Conservation (phyloP, 35 echinoderm and acorn worm species). For the Ptychodera flava region DNA sequence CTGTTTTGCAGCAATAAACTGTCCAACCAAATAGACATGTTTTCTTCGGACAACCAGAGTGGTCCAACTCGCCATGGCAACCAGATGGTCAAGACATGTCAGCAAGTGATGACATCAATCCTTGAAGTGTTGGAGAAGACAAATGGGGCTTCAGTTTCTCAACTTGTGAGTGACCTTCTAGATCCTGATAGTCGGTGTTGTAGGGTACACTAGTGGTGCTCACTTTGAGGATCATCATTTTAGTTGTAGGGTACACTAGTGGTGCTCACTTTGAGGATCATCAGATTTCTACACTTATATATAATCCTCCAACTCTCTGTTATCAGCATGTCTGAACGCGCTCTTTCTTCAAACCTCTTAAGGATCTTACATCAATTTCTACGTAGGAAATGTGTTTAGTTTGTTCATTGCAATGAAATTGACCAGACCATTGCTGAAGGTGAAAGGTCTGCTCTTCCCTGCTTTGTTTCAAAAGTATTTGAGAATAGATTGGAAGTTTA, state of each 20-base stretch:
- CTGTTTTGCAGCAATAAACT: not conserved
- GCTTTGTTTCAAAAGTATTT: too few relatives aligned
- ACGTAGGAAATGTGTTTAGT: too few relatives aligned
- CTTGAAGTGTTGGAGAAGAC: conserved; percentile 69
- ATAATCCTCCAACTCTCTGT: too few relatives aligned
- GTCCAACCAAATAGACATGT: not conserved
- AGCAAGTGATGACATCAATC: conserved; percentile 18
- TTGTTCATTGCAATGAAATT: too few relatives aligned
- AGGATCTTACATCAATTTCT: too few relatives aligned
- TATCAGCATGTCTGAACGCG: too few relatives aligned
- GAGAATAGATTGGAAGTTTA: too few relatives aligned
- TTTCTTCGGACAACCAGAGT: not conserved
- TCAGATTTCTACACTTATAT: too few relatives aligned
- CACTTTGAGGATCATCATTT: not conserved
- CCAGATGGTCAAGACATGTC: not conserved
- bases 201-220: not conserved
- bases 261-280: not conserved
- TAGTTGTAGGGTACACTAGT: not conserved
- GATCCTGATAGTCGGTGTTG: not conserved
- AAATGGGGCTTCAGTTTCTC: conserved; percentile 77
- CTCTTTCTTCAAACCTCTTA: too few relatives aligned
- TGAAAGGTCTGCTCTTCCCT: too few relatives aligned
- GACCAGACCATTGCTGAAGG: too few relatives aligned
- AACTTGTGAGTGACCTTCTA: conserved; percentile 41
- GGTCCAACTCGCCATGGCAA: not conserved